Base-by-base conservation (phyloP, 2,888 invertebrate species). In the Apodemia hepburni region DNA sequence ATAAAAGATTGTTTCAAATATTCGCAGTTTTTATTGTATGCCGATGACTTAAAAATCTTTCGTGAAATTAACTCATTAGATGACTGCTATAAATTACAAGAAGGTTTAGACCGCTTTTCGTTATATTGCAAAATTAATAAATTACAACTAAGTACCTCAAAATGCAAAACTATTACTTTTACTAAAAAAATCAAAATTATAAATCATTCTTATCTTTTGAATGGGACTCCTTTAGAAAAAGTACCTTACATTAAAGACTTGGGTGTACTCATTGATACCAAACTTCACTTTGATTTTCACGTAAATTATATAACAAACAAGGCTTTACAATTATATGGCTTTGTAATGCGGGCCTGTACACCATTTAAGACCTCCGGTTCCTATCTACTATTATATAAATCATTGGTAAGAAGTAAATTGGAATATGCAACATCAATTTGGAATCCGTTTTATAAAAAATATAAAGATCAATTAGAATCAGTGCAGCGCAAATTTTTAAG, bases 261-360 rank as follows among this genome's bases (percentile, higher is more conserved):
- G 8, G 59, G 59, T 9, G 59, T 38, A 18, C 15, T 58, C 11
- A 11, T 58, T 15, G 58, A 58, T 0, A 18, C 9, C 8, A 18
- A 27, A 17, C 22, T 51, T 2, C 17, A 51, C 8, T 17, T 51
- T 18, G 9, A 51, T 51, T 2, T 17, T 17, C 29, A 58, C 2
- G n/a, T 60, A n/a, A 15, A n/a, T n/a, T n/a, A 61, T 27, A 61
- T 57, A 7, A 58, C 22, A 17, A 61, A 12, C 35, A 61, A 42
- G 9, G 58, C 61, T 1, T 61, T n/a, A 57, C 54, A 57, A 57
- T 38, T 61, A 57, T 57, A 58, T 42, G 61, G 61, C 12, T 61
- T 54, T 42, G 17, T 38, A 7, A 42, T 57, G 35, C 35, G 61
- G 5, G 17, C 29, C 6, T 54, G 57, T 42, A 61, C 12, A 17